A percentile compares a stretch with the other conserved stretches of the same genome.
Evolutionary conservation across 2,113 vertebrate genomes (phyloP).

Genomic region (Carassius gibelio): DNA sequence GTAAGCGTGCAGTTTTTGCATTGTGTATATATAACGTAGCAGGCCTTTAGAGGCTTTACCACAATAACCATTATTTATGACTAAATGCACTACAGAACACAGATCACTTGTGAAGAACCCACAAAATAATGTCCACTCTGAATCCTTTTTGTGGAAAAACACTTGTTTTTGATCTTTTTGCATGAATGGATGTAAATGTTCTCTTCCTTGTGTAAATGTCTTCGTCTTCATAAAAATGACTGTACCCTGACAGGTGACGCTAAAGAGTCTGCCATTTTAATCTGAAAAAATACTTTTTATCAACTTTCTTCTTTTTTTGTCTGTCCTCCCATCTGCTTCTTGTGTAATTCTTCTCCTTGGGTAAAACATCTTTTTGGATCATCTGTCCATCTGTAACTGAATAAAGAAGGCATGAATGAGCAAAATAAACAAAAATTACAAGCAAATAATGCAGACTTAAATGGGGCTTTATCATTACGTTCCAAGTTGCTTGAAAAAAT

Average conservation of each 20-base stretch:
- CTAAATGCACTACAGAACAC: slow-evolving; percentile 46
- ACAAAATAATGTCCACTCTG: slow-evolving; percentile 38
- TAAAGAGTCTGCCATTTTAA: slow-evolving; percentile 6
- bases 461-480: background rate
- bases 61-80: slow-evolving; percentile 57
- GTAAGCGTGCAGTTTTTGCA: slow-evolving; percentile 25
- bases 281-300: background rate
- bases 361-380: background rate
- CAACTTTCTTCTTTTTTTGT: background rate
- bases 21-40: slow-evolving; percentile 49
- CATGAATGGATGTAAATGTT: slow-evolving; percentile 55
- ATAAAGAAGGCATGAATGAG: slow-evolving; percentile 45
- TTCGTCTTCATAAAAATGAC: slow-evolving; percentile 31
- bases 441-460: background rate
- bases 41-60: slow-evolving; percentile 48
- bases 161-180: slow-evolving; percentile 35
- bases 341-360: background rate
- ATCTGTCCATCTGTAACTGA: background rate
- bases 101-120: slow-evolving; percentile 23
- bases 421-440: slow-evolving; percentile 1
- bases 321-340: background rate
- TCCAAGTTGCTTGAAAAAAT: slow-evolving; percentile 37
- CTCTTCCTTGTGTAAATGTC: slow-evolving; percentile 44
- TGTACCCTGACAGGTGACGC: slow-evolving; percentile 38
- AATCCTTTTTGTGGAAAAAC: slow-evolving; percentile 37